A percentile compares a stretch with the other conserved stretches of the same genome.
Evolutionary conservation across 2,888 invertebrate species (phyloP).

Genomic region (Morpho helenor): DNA sequence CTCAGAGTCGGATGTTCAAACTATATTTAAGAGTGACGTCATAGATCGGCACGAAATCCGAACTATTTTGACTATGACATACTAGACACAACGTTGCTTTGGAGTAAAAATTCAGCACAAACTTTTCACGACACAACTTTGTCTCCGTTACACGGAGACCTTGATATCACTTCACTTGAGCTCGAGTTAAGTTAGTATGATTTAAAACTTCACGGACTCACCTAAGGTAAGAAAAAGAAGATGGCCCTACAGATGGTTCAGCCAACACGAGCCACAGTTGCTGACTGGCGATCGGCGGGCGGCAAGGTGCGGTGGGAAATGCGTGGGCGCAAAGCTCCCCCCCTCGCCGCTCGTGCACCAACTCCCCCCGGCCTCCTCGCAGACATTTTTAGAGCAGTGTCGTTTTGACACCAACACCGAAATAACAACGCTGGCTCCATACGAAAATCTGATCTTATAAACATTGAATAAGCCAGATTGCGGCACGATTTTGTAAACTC

Average conservation of each 20-base stretch:
- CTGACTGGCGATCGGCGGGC: slow-evolving; percentile 74
- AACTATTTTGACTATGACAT: slow-evolving; percentile 9
- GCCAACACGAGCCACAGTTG: slow-evolving; percentile 79
- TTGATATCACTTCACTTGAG: slow-evolving; percentile 63
- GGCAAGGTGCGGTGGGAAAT: slow-evolving; percentile 69
- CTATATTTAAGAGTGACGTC: slow-evolving; percentile 20
- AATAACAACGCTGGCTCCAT: slow-evolving; percentile 68
- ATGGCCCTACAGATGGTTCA: slow-evolving; percentile 82
- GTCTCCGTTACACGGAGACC: slow-evolving; percentile 38
- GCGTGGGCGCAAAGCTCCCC: slow-evolving; percentile 58
- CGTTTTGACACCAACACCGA: slow-evolving; percentile 77
- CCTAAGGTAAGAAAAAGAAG: slow-evolving; percentile 73
- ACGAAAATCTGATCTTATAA: slow-evolving; percentile 51
- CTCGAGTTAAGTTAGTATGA: slow-evolving; percentile 34
- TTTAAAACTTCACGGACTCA: slow-evolving; percentile 56
- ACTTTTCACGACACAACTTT: slow-evolving; percentile 37
- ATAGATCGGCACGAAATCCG: slow-evolving; percentile 7
- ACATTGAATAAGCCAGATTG: slow-evolving; percentile 31
- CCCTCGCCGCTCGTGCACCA: slow-evolving; percentile 37
- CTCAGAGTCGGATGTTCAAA: slow-evolving; percentile 1
- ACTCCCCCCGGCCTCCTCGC: slow-evolving; percentile 36
- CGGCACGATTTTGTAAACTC: neutral
- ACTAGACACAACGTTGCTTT: slow-evolving; percentile 8
- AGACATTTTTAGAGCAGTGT: slow-evolving; percentile 76
- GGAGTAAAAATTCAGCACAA: slow-evolving; percentile 11